Evolutionary conservation across 1,140 invertebrate species (phyloP), one percentile per base, ranked within the genome.

Genomic region (Archegozetes longisetosus): DNA sequence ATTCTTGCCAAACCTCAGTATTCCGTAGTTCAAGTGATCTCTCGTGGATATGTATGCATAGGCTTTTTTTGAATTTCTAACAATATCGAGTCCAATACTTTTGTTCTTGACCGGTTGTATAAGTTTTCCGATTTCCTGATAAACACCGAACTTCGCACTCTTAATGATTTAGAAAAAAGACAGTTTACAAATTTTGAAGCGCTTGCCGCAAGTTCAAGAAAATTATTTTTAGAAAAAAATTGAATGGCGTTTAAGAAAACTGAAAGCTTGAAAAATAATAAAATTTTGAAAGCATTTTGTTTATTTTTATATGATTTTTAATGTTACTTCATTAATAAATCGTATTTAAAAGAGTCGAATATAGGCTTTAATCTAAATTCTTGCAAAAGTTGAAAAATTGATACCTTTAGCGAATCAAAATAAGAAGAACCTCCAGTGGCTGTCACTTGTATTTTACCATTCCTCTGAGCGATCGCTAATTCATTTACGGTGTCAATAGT

Each of bases 401-500:
- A 48, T 14, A 58, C 57, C 29, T n/a, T 61, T 20, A 61, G 29
- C 14, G 2, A 17, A 61, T 61, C n/a, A 20, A 46, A 2, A 61
- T 61, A 61, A 12, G 22, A 1, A 2, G 59, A 61, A 61, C 26
- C 2, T 9, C 17, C 49, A 23, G 57, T 25, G 14, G 55, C 24
- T 12, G 55, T 61, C 14, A 61, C 4, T 14, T 47, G n/a, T n/a
- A 61, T 48, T 1, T 61, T 3, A 47, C 46, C 46, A 1, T 27
- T 22, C 20, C 26, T 17, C 9, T 20, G 2, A 32, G 60, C 59
- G 1, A 9, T 13, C 13, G 23, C 17, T 13, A 61, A 26, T n/a
- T 61, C 12, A 17, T 4, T 1, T n/a, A 61, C n/a, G 14, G 59
- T 61, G 24, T 61, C 59, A 14, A 61, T 47, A 23, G 59, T 27